These are phyloP conservation scores for Salmo trutta DNA, from an alignment of 2,797 vertebrate genomes.

Conservation along the genomic window DNA sequence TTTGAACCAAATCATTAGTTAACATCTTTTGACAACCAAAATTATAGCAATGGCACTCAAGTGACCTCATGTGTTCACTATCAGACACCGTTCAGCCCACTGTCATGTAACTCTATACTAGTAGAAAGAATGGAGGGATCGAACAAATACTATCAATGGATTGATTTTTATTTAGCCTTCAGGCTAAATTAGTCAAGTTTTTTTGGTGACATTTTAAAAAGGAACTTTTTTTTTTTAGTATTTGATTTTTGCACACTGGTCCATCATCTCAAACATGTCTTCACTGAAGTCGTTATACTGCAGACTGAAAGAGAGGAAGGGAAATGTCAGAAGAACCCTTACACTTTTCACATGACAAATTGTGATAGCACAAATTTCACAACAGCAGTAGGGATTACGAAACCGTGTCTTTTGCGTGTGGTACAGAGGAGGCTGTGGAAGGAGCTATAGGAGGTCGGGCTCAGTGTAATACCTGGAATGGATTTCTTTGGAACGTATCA, in stretches of 20 bases:
- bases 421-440: too few relatives aligned
- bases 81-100: background rate
- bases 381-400: background rate
- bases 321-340: constrained; percentile 1
- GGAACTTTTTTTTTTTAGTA: constrained; percentile 41
- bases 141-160: background rate
- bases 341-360: background rate
- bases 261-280: constrained; percentile 61
- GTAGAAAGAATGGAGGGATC: background rate
- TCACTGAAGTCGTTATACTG: constrained; percentile 72
- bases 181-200: background rate
- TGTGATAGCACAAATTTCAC: background rate
- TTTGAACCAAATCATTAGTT: constrained; percentile 36
- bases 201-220: too few relatives aligned
- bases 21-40: background rate
- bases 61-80: background rate
- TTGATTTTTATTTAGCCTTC: background rate
- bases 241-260: constrained; percentile 57
- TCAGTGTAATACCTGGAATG: too few relatives aligned
- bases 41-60: background rate
- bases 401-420: background rate
- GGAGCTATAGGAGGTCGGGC: too few relatives aligned
- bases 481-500: too few relatives aligned
- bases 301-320: constrained; percentile 60
- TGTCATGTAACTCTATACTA: background rate